Percentiles rank a stretch among this genome's conserved stretches.
These are phyloP conservation scores for Pristionchus fissidentatus DNA, from an alignment of 2,888 invertebrate species.

Conservation along the genomic window DNA sequence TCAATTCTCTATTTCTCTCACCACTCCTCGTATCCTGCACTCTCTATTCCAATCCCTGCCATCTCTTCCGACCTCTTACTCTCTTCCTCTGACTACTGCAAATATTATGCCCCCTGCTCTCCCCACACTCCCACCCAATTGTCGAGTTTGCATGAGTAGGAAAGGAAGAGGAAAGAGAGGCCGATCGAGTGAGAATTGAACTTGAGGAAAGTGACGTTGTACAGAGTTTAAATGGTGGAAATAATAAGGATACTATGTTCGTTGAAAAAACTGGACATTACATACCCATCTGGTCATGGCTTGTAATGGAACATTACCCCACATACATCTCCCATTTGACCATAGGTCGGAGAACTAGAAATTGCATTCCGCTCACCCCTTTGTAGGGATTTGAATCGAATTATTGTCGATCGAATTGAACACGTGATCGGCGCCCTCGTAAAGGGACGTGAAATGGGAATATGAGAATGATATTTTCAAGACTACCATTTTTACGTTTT, in stretches of 20 bases:
- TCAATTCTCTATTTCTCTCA: background rate
- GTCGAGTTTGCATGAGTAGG: slow-evolving; percentile 18
- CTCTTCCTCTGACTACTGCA: slow-evolving; percentile 8
- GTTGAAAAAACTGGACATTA: background rate
- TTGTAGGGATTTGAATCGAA: slow-evolving; percentile 14
- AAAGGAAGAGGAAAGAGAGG: background rate
- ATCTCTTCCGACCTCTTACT: slow-evolving; percentile 13
- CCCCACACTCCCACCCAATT: slow-evolving; percentile 29
- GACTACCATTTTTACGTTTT: no score
- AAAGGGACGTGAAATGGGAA: no score
- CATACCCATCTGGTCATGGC: no score
- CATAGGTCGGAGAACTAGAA: no score
- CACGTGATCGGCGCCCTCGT: background rate
- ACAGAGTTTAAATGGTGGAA: background rate
- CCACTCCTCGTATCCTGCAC: background rate
- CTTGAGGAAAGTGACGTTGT: background rate
- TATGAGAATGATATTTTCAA: no score
- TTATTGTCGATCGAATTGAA: slow-evolving; percentile 29
- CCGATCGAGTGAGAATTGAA: background rate
- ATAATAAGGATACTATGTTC: no score
- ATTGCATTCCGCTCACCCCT: background rate
- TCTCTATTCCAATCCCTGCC: slow-evolving; percentile 18
- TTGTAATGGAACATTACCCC: no score
- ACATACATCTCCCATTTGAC: no score
- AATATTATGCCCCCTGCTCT: slow-evolving; percentile 31